Evolutionary conservation across 2,113 vertebrate genomes (phyloP), one percentile per base, ranked within the genome.

Genomic region (Pterocles gutturalis): DNA sequence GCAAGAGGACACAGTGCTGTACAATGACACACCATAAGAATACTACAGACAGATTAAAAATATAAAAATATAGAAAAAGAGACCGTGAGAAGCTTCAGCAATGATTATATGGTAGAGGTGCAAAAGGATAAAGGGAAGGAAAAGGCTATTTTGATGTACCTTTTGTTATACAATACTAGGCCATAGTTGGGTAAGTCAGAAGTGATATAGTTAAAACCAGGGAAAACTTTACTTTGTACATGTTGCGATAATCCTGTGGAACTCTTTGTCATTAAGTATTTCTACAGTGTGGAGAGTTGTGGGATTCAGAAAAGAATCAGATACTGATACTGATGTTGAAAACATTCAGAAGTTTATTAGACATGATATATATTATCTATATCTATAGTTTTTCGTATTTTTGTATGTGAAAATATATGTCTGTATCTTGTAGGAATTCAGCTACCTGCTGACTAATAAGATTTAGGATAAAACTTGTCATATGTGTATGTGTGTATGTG

Each of bases 401-500:
- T 75, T 54, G 3, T 31, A 14, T 70, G 21, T 73, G 29, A 73
- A 73, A 84, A 5, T 57, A 46, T 22, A 34, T 22, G 4, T 33
- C 45, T 71, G 3, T 71, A 7, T 46, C 34, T 61, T 38, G 24
- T 17, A 61, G 34, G 55, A 84, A 77, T 65, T 60, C 72, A 65
- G 3, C 17, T 87, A 51, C 13, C 12, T 83, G 7, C 24, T 72
- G 33, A 33, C 17, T 11, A 34, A 19, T 64, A 51, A 77, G 26
- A 36, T 75, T 79, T 73, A 61, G 31, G 20, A 62, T 88, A 61
- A 66, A 79, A 17, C 7, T 54, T 66, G 9, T 26, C 8, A 19
- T 11, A 6, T 49, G 13, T 13, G 18, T 18, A 29, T 7, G 33
- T 8, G 29, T 10, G 18, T 1, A 8, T 2, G 18, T 33, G 9